Conservation (phyloP, 37 sponge, comb jelly and placozoan species). For the Aphrocallistes beatrix region DNA sequence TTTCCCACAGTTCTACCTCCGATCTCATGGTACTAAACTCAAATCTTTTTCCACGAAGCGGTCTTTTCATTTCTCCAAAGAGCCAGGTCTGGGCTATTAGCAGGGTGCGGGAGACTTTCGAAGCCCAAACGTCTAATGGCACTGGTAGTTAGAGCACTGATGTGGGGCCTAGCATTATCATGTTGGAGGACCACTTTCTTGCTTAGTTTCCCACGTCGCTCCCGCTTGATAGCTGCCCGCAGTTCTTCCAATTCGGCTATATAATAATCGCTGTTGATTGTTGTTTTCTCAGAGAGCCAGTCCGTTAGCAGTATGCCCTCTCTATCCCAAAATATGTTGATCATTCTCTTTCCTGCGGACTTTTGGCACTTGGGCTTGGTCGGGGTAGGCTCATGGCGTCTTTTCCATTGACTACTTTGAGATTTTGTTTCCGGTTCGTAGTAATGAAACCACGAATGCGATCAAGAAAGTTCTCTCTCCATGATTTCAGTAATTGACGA, state of each 20-base stretch:
- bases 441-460: constrained; percentile 12
- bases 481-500: constrained; percentile 7
- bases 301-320: background rate
- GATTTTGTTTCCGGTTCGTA: constrained; percentile 3
- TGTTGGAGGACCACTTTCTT: background rate
- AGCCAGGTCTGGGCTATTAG: constrained; percentile 4
- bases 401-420: background rate
- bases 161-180: constrained; percentile 10
- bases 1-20: no score
- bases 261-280: constrained; percentile 2
- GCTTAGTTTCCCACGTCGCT: constrained; percentile 13
- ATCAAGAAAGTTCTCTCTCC: constrained; percentile 18
- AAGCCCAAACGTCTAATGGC: constrained; percentile 10
- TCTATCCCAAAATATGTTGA: background rate
- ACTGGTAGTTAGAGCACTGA: no score
- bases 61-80: constrained; percentile 10
- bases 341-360: background rate
- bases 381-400: constrained; percentile 11
- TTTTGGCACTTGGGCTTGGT: constrained; percentile 7
- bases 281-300: constrained; percentile 4
- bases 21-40: no score
- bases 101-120: constrained; percentile 11
- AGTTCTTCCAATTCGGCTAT: background rate
- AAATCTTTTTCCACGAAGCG: no score
- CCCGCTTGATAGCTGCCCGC: constrained; percentile 1